Evolutionary conservation across 1,140 invertebrate genomes (phyloP).

Genomic region (Mamestra configurata): DNA sequence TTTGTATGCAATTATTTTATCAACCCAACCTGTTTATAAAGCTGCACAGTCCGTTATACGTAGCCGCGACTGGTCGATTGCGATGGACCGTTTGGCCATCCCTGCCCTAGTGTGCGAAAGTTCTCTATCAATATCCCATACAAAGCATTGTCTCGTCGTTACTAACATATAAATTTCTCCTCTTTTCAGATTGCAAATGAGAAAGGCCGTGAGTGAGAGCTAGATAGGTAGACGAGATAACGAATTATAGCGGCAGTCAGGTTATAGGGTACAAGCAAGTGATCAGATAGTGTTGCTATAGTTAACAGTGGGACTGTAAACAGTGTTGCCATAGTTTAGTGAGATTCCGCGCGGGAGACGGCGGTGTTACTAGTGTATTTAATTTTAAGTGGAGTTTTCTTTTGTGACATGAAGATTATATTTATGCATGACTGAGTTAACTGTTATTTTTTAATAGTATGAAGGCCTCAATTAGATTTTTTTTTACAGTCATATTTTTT

Average conservation of each 20-base stretch:
- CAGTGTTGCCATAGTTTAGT: constrained; percentile 68
- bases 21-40: no score
- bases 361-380: background rate
- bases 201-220: constrained; percentile 43
- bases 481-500: no score
- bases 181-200: constrained; percentile 45
- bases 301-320: constrained; percentile 51
- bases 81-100: no score
- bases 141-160: no score
- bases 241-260: constrained; percentile 50
- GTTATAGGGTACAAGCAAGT: constrained; percentile 49
- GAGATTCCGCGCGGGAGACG: constrained; percentile 45
- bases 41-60: no score
- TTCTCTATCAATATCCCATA: no score
- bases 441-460: background rate
- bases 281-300: constrained; percentile 56
- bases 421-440: background rate
- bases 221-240: constrained; percentile 50
- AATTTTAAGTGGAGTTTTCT: background rate
- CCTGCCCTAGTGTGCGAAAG: no score
- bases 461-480: background rate
- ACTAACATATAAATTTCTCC: no score
- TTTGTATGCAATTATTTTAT: no score
- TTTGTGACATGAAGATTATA: background rate
- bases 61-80: no score